Conservation (phyloP, 2,797 vertebrate species). For the Aldrovandia affinis region DNA sequence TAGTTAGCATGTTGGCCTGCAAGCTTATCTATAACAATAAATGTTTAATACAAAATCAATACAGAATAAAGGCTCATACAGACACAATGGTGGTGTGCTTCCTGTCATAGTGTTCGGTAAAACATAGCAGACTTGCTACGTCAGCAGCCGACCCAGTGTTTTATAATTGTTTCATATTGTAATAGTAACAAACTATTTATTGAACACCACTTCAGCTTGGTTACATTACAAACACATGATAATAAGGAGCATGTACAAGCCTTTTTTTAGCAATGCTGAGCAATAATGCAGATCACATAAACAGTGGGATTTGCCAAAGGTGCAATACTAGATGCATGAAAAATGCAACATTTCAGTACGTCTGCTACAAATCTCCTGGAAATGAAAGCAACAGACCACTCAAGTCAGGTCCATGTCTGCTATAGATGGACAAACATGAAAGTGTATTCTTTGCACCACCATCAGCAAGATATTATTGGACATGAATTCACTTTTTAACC, state of each 20-base stretch:
- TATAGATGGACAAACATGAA: too few relatives aligned
- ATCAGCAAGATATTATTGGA: too few relatives aligned
- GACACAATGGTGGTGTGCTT: background rate
- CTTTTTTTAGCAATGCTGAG: background rate
- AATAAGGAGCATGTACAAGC: background rate
- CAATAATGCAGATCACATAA: background rate
- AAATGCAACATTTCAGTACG: background rate
- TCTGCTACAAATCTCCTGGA: too few relatives aligned
- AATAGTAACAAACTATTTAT: background rate
- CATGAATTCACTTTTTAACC: too few relatives aligned
- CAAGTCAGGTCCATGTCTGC: background rate
- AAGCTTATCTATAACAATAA: constrained; percentile 1
- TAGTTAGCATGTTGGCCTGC: background rate
- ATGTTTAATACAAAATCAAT: constrained; percentile 11
- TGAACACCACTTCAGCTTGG: background rate
- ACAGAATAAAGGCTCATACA: background rate
- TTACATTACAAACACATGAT: background rate
- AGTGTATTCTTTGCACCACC: too few relatives aligned
- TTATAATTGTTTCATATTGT: background rate
- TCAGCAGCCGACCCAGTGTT: background rate
- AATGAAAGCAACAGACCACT: background rate
- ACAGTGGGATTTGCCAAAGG: background rate
- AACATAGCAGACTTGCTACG: background rate
- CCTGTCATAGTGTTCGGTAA: background rate
- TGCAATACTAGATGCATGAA: background rate